A percentile compares a stretch with the other conserved stretches of the same genome.
phyloP scores from a whole-genome alignment of 2,797 vertebrate genomes.

The Lerista edwardsae region DNA sequence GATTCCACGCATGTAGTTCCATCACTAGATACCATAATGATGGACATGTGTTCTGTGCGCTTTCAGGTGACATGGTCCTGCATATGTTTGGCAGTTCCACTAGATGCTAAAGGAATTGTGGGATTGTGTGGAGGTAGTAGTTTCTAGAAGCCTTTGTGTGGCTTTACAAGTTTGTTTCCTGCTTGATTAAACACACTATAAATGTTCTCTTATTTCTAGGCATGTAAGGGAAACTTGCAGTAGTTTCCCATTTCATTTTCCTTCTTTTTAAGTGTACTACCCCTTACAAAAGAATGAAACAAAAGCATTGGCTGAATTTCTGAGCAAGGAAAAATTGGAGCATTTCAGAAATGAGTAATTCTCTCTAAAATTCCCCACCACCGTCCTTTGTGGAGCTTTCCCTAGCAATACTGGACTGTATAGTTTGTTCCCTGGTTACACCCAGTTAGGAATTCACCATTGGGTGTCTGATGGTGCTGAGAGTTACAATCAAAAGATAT shows the following conservation, averaged over 20 bases:
- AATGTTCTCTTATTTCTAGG: no score
- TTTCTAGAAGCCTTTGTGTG: not conserved
- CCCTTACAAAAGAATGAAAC: not conserved
- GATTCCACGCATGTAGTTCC: not conserved
- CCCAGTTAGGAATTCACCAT: not conserved
- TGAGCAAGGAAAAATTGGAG: not conserved
- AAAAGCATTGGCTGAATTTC: not conserved
- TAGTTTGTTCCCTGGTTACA: not conserved
- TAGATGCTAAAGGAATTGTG: not conserved
- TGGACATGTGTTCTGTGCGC: not conserved
- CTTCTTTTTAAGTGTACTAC: not conserved
- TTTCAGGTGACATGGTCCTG: not conserved
- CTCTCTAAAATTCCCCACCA: not conserved
- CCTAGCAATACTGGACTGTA: not conserved
- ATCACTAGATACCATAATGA: not conserved
- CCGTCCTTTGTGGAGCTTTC: not conserved
- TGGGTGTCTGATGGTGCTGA: not conserved
- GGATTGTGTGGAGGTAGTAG: not conserved
- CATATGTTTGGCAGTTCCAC: no score
- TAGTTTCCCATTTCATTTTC: not conserved
- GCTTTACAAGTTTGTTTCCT: not conserved
- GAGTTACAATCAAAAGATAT: slow-evolving; percentile 3
- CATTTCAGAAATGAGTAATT: not conserved
- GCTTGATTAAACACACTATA: not conserved
- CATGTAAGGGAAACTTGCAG: not conserved